phyloP scores from a whole-genome alignment of 2,888 invertebrate genomes.

The Aphodius sticticus region DNA sequence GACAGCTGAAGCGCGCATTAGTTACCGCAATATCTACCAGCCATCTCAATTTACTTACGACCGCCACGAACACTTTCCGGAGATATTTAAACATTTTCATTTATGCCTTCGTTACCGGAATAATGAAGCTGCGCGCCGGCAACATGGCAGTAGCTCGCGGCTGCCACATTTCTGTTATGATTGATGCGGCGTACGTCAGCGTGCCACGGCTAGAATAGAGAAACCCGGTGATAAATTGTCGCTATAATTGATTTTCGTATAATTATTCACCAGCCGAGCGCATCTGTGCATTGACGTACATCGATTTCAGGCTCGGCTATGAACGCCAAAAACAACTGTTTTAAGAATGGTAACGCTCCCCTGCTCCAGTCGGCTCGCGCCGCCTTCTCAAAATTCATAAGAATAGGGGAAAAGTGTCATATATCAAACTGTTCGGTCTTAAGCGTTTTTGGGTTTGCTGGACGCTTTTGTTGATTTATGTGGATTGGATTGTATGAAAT shows the following conservation, averaged over 20 bases:
- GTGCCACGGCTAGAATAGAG: conserved; percentile 13
- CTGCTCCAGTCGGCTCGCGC: not conserved
- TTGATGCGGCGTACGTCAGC: conserved; percentile 22
- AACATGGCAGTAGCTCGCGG: conserved; percentile 9
- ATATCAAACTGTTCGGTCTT: conserved; percentile 15
- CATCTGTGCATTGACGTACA: conserved; percentile 59
- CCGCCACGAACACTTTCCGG: not conserved
- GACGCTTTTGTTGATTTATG: not conserved
- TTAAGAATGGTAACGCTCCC: conserved; percentile 7
- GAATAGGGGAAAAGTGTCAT: conserved; percentile 20
- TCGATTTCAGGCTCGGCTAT: conserved; percentile 17
- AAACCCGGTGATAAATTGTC: conserved; percentile 56
- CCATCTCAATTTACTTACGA: not conserved
- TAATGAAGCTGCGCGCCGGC: not conserved
- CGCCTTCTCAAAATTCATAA: conserved; percentile 23
- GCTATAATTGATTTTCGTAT: conserved; percentile 60
- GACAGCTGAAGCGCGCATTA: not conserved
- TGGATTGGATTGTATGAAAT: not conserved
- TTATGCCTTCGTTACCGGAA: conserved; percentile 12
- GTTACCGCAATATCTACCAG: too few species aligned
- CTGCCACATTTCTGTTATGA: conserved; percentile 20
- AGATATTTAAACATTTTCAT: conserved; percentile 5
- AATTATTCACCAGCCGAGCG: conserved; percentile 58
- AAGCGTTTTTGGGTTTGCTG: not conserved
- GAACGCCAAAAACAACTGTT: conserved; percentile 24